Evolutionary conservation across 1,140 invertebrate genomes (phyloP).

Genomic region (Chironomus tepperi): DNA sequence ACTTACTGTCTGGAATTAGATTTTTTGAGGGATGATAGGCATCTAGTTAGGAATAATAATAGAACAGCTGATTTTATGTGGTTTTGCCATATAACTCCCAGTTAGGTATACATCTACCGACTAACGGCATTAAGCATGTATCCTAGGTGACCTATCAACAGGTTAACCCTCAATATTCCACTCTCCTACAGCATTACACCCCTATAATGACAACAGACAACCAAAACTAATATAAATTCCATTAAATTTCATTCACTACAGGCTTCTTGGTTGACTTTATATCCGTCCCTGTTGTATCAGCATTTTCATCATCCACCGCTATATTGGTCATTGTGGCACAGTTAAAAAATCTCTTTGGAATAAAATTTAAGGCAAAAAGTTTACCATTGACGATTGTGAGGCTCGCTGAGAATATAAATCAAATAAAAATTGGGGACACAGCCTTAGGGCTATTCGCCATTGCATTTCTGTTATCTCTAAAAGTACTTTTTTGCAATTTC

Average conservation of each 20-base stretch:
- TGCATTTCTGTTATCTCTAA: slow-evolving; percentile 53
- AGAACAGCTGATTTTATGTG: no score
- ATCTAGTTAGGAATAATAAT: no score
- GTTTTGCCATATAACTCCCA: no score
- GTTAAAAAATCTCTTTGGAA: slow-evolving; percentile 71
- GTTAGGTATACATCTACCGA: no score
- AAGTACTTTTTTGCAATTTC: slow-evolving; percentile 48
- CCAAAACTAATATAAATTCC: no score
- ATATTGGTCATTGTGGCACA: slow-evolving; percentile 85
- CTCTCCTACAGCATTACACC: no score
- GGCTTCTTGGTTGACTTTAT: slow-evolving; percentile 93
- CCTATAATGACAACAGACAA: no score
- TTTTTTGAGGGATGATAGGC: no score
- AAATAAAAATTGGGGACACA: slow-evolving; percentile 48
- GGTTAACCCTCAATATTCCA: no score
- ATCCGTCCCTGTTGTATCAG: slow-evolving; percentile 85
- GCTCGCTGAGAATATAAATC: slow-evolving; percentile 40
- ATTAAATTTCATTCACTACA: slow-evolving; percentile 39
- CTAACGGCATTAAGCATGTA: no score
- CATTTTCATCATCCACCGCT: slow-evolving; percentile 88
- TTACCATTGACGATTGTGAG: slow-evolving; percentile 60
- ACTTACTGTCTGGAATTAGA: no score
- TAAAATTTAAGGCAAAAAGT: slow-evolving; percentile 61
- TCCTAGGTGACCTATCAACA: no score
- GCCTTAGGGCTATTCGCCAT: slow-evolving; percentile 64